These are phyloP conservation scores for Chionoecetes opilio DNA, from an alignment of 1,140 invertebrate genomes.

Conservation along the genomic window DNA sequence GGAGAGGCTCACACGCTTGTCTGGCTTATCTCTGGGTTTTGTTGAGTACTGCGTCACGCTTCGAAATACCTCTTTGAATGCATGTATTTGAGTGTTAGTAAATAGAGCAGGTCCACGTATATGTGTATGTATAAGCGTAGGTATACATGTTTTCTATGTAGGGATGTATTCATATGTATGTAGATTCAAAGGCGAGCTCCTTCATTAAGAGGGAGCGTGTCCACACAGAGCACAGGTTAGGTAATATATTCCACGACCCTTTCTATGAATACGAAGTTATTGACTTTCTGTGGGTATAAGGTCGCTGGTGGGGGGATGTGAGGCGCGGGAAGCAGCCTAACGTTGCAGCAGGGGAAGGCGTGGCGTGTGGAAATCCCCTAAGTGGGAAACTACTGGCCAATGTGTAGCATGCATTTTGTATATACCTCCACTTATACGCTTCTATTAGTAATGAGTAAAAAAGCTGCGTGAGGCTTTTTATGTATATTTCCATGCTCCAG, in stretches of 20 bases:
- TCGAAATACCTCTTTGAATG: slow-evolving; percentile 7
- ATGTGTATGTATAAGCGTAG: not conserved
- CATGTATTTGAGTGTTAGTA: not conserved
- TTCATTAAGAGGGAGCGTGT: not conserved
- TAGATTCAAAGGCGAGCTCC: not conserved
- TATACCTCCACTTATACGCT: not conserved
- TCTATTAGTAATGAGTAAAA: not conserved
- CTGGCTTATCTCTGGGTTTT: slow-evolving; percentile 5
- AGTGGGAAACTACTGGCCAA: not conserved
- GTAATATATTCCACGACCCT: not conserved
- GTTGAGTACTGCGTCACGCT: not conserved
- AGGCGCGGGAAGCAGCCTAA: not conserved
- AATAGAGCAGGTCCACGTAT: not conserved
- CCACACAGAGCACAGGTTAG: not conserved
- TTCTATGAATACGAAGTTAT: slow-evolving; percentile 22
- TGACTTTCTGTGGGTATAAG: not conserved
- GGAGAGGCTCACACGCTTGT: not conserved
- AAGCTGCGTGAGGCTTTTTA: not conserved
- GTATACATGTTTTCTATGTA: too few species aligned
- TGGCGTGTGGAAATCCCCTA: not conserved
- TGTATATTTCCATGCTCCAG: not conserved
- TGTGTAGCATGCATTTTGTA: not conserved
- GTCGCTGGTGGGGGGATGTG: not conserved
- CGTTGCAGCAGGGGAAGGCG: not conserved
- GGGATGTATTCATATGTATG: not conserved